Conservation (phyloP, 2,888 invertebrate genomes). For the Frankliniella fusca region DNA sequence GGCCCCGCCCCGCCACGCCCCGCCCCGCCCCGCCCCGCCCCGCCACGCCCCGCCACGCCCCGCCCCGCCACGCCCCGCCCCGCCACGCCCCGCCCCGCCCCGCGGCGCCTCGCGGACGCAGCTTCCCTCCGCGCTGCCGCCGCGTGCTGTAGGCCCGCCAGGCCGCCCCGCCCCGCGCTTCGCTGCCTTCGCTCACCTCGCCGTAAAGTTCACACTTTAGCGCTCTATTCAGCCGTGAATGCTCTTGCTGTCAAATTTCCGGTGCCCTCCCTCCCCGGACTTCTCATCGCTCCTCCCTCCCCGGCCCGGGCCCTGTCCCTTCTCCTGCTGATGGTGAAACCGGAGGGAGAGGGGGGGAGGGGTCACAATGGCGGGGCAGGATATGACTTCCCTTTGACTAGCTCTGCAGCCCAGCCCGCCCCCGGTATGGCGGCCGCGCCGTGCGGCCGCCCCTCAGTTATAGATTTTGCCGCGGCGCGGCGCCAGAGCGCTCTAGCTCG, state of each 20-base stretch:
- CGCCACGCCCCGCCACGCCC: too few species aligned
- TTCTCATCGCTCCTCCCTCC: background rate
- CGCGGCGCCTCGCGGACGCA: background rate
- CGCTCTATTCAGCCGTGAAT: slow-evolving; percentile 24
- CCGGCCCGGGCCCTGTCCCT: background rate
- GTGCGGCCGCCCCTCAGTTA: too few species aligned
- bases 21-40: background rate
- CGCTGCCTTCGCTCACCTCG: background rate
- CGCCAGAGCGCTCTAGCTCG: background rate
- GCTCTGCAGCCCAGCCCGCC: background rate
- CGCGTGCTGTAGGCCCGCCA: too few species aligned
- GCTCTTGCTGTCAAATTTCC: slow-evolving; percentile 24
- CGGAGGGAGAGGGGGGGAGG: background rate
- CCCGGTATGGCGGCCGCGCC: background rate
- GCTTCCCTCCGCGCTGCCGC: background rate
- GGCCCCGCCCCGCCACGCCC: too few species aligned
- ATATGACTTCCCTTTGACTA: slow-evolving; percentile 26
- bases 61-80: background rate
- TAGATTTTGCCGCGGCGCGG: background rate
- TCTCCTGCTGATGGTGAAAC: too few species aligned
- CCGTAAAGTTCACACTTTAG: slow-evolving; percentile 17
- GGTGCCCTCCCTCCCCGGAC: background rate
- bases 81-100: background rate
- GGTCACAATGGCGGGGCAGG: slow-evolving; percentile 7
- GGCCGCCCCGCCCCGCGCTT: background rate